Conservation (phyloP, 1,140 invertebrate genomes). For the Caenorhabditis remanei region DNA sequence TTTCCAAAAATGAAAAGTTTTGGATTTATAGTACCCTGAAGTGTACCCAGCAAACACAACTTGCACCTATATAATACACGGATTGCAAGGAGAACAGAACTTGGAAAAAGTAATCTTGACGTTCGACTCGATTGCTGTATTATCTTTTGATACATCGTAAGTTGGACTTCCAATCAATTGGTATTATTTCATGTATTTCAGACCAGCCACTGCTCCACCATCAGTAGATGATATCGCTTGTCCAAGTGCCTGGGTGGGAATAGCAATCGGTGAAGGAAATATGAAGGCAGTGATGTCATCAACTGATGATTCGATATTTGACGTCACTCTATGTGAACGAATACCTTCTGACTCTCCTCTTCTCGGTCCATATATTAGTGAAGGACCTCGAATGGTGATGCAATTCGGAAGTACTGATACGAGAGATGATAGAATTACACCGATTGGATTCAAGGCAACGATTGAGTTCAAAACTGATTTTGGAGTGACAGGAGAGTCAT, state of each 20-base stretch:
- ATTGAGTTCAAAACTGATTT: conserved; percentile 77
- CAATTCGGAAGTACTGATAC: conserved; percentile 71
- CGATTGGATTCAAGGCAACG: conserved; percentile 71
- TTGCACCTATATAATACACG: conserved; percentile 77
- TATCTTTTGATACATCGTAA: conserved; percentile 63
- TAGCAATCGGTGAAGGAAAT: conserved; percentile 68
- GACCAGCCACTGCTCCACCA: not conserved
- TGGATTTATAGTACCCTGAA: conserved; percentile 70
- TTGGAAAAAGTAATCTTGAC: conserved; percentile 76
- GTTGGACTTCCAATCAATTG: not conserved
- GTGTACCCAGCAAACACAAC: conserved; percentile 77
- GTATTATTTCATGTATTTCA: conserved; percentile 8
- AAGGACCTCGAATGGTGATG: conserved; percentile 75
- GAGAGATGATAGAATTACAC: conserved; percentile 54
- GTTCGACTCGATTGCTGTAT: conserved; percentile 71
- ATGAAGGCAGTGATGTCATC: conserved; percentile 74
- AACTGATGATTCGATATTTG: conserved; percentile 74
- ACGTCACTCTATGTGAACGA: conserved; percentile 72
- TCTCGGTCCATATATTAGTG: conserved; percentile 66
- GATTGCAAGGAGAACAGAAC: conserved; percentile 77
- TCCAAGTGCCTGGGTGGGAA: conserved; percentile 72
- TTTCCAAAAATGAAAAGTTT: not conserved
- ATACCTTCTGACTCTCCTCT: conserved; percentile 62
- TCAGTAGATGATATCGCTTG: conserved; percentile 57
- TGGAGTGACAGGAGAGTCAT: conserved; percentile 73